Conservation (phyloP, 2,797 vertebrate genomes). For the Sternarchorhynchus goeldii region DNA sequence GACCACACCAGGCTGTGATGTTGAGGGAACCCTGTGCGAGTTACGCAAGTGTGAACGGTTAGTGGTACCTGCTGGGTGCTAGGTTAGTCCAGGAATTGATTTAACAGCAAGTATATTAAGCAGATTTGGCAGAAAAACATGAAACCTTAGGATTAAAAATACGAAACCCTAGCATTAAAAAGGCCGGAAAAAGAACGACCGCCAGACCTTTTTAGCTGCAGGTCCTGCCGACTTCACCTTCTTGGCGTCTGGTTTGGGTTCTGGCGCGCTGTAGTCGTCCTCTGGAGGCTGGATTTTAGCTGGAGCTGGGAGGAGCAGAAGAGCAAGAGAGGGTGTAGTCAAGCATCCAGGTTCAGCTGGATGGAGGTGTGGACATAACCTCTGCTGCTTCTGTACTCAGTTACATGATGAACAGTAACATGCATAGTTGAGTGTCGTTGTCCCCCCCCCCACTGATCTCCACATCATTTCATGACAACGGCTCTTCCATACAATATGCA, state of each 20-base stretch:
- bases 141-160: neutral
- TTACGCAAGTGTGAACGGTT: neutral
- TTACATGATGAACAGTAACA: neutral
- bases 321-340: neutral
- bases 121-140: neutral
- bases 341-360: neutral
- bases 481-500: too few species aligned
- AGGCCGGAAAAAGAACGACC: neutral
- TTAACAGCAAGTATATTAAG: neutral
- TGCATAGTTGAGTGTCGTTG: too few species aligned
- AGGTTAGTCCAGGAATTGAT: neutral
- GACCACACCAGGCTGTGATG: neutral
- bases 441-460: too few species aligned
- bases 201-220: constrained; percentile 87
- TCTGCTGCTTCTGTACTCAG: neutral
- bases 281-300: constrained; percentile 62
- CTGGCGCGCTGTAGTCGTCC: constrained; percentile 79
- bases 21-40: too few species aligned
- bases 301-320: constrained; percentile 58
- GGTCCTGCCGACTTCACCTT: constrained; percentile 80
- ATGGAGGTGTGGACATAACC: neutral
- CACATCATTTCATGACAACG: too few species aligned
- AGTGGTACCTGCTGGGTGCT: constrained; percentile 47
- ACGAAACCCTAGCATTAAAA: neutral
- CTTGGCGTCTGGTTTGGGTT: constrained; percentile 86